Conservation (phyloP, 1,140 invertebrate species). For the Drosophila baimaii region DNA sequence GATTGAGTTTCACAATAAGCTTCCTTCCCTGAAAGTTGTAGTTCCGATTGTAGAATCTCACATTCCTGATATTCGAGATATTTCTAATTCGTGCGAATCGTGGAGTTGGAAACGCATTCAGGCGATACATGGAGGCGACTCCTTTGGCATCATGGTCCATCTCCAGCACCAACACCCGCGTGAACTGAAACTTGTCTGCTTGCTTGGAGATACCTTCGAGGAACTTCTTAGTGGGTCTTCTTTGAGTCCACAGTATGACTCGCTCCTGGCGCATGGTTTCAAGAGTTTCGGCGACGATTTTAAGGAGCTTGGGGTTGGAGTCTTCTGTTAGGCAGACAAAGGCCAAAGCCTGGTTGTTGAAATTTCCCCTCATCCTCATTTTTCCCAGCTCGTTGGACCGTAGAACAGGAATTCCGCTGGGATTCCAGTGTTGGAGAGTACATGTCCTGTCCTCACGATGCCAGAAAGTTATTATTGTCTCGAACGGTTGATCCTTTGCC, state of each 20-base stretch:
- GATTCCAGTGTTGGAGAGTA: not conserved
- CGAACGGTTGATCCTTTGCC: not conserved
- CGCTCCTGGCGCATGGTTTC: constrained; percentile 7
- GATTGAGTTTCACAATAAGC: not conserved
- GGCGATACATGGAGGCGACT: not conserved
- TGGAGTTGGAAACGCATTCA: not conserved
- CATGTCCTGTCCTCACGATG: not conserved
- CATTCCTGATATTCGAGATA: too few species aligned
- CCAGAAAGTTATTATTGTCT: not conserved
- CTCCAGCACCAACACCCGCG: not conserved
- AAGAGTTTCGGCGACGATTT: not conserved
- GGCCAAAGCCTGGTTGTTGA: not conserved
- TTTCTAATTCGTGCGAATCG: not conserved
- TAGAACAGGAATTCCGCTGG: not conserved
- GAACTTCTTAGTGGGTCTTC: not conserved
- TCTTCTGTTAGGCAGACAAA: not conserved
- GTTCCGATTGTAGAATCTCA: not conserved
- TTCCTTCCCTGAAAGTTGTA: not conserved
- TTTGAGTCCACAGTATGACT: not conserved
- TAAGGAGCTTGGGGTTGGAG: not conserved
- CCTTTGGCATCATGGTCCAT: not conserved
- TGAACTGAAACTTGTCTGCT: not conserved
- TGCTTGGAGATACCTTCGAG: not conserved
- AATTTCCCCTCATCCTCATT: not conserved
- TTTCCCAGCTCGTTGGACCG: not conserved